phyloP scores from a whole-genome alignment of 2,888 invertebrate genomes.

The Rhamnusium bicolor region DNA sequence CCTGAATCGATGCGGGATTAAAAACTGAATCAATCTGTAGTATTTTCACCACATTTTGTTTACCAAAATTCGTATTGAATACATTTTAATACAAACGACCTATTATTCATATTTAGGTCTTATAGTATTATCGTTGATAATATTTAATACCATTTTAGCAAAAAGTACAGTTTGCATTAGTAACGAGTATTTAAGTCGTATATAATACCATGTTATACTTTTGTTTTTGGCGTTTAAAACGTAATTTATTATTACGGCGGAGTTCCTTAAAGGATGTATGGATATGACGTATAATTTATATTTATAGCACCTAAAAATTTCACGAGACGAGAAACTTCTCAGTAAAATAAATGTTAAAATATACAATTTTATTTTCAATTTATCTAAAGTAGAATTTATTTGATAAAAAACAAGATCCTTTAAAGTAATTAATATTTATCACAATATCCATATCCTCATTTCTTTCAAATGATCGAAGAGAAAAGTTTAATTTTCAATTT shows the following conservation, averaged over 20 bases:
- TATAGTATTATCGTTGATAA: neutral
- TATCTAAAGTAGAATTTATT: neutral
- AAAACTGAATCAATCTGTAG: no score
- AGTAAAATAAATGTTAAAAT: neutral
- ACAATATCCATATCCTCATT: neutral
- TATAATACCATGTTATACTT: neutral
- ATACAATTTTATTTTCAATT: neutral
- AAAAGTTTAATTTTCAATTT: neutral
- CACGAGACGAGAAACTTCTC: neutral
- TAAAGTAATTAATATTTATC: neutral
- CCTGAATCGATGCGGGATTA: no score
- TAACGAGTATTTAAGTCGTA: neutral
- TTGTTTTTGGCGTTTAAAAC: constrained; percentile 12
- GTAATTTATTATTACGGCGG: constrained; percentile 11
- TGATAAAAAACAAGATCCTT: neutral
- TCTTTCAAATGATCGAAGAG: neutral
- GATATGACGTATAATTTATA: neutral
- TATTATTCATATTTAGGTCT: no score
- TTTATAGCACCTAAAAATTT: constrained; percentile 12
- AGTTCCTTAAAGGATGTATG: constrained; percentile 16
- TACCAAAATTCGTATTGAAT: no score
- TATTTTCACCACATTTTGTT: no score
- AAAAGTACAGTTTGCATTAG: neutral
- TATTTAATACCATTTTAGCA: neutral
- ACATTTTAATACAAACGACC: no score